phyloP scores from a whole-genome alignment of 2,797 vertebrate genomes.

The Syncerus caffer region DNA sequence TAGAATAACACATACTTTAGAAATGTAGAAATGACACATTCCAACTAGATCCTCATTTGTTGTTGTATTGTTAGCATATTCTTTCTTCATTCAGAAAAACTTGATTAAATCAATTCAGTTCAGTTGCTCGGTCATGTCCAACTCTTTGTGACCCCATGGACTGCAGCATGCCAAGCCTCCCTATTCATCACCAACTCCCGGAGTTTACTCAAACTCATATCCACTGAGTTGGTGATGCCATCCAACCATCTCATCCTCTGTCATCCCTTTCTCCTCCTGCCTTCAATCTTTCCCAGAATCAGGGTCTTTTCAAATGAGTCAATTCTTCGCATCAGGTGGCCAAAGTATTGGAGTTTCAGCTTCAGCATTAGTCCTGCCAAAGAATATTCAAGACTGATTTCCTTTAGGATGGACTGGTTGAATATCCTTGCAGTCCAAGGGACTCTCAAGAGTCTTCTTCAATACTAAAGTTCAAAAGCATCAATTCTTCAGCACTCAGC shows the following conservation, averaged over 20 bases:
- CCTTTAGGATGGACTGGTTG: not conserved
- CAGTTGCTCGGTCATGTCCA: not conserved
- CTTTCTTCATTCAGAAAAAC: not conserved
- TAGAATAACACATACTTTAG: not conserved
- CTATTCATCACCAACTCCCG: not conserved
- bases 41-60: not conserved
- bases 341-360: not conserved
- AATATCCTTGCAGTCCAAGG: not conserved
- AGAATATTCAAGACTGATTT: not conserved
- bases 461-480: not conserved
- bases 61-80: not conserved
- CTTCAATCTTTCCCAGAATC: not conserved
- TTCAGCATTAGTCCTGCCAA: not conserved
- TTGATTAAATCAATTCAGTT: not conserved
- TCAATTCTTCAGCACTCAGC: too few relatives aligned
- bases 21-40: not conserved
- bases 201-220: not conserved
- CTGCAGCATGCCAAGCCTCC: accelerated
- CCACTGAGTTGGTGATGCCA: not conserved
- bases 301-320: not conserved
- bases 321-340: not conserved
- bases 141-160: not conserved
- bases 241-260: not conserved
- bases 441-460: not conserved
- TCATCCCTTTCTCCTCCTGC: not conserved